Evolutionary conservation across 2,113 vertebrate species (phyloP).

Genomic region (Labeo rohita): DNA sequence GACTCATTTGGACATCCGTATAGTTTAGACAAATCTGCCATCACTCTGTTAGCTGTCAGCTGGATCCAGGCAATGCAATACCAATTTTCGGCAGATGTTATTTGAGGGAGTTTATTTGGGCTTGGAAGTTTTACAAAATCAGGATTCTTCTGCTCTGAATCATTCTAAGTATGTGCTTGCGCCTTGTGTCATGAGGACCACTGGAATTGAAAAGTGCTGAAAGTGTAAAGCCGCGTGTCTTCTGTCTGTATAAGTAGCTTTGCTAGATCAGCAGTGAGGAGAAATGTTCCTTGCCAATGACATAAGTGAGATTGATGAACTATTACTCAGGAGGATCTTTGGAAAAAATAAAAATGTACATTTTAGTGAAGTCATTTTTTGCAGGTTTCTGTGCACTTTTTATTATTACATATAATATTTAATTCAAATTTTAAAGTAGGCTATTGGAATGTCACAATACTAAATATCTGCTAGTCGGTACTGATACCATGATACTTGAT

Average conservation of each 20-base stretch:
- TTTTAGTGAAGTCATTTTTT: background rate
- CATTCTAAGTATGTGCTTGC: constrained; percentile 23
- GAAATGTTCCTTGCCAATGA: background rate
- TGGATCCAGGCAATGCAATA: constrained; percentile 31
- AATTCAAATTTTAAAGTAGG: background rate
- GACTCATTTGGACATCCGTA: background rate
- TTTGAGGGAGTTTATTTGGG: constrained; percentile 41
- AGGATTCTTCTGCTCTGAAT: constrained; percentile 39
- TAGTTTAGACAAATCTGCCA: constrained; percentile 27
- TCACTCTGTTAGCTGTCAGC: constrained; percentile 38
- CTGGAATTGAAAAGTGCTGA: constrained; percentile 17
- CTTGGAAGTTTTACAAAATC: constrained; percentile 28
- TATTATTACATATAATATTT: background rate
- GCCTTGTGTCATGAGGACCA: constrained; percentile 26
- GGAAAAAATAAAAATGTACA: background rate
- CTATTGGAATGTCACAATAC: too few species aligned
- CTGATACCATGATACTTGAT: too few species aligned
- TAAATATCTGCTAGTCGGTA: too few species aligned
- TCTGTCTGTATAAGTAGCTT: constrained; percentile 3
- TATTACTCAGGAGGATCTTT: background rate
- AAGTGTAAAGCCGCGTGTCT: constrained; percentile 4
- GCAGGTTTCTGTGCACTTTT: background rate
- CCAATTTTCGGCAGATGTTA: constrained; percentile 38
- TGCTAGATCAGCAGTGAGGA: background rate
- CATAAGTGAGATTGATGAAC: constrained; percentile 1